phyloP scores from a whole-genome alignment of 2,113 vertebrate genomes.

The Neogobius melanostomus region DNA sequence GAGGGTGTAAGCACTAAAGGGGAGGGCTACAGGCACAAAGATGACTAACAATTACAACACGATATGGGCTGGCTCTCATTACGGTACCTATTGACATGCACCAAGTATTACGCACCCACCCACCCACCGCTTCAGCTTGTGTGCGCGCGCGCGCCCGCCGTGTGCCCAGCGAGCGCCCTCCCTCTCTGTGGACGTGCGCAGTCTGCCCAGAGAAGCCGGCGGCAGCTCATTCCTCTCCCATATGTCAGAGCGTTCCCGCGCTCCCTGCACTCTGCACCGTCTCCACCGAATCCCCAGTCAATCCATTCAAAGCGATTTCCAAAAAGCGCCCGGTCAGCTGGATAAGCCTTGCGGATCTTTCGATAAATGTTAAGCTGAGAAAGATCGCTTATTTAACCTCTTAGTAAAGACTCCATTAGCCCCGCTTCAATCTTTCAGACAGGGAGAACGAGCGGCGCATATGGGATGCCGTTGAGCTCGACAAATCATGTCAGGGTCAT shows the following conservation, averaged over 20 bases:
- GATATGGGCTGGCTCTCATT: constrained; percentile 72
- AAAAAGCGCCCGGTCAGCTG: constrained; percentile 63
- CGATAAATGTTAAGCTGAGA: constrained; percentile 48
- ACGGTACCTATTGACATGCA: constrained; percentile 74
- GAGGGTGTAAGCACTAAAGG: not conserved
- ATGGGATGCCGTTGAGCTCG: not conserved
- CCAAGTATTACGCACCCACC: constrained; percentile 40
- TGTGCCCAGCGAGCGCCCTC: constrained; percentile 11
- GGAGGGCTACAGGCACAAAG: constrained; percentile 46
- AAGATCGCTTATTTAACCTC: constrained; percentile 60
- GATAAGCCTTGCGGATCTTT: constrained; percentile 52
- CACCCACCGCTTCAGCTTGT: constrained; percentile 34
- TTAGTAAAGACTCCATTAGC: constrained; percentile 47
- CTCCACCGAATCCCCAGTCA: constrained; percentile 18
- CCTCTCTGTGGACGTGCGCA: constrained; percentile 46
- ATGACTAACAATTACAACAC: constrained; percentile 73
- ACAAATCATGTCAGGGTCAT: not conserved
- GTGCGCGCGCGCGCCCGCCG: constrained; percentile 18
- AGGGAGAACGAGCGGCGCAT: not conserved
- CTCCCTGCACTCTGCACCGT: constrained; percentile 14
- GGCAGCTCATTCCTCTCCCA: constrained; percentile 36
- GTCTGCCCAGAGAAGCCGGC: constrained; percentile 50
- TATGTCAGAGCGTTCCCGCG: constrained; percentile 24
- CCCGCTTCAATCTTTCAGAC: constrained; percentile 37
- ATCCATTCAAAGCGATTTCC: constrained; percentile 51